Evolutionary conservation across 35 echinoderm and acorn worm genomes (phyloP), one percentile per base, ranked within the genome.

Genomic region (Ophioderma brevispina): DNA sequence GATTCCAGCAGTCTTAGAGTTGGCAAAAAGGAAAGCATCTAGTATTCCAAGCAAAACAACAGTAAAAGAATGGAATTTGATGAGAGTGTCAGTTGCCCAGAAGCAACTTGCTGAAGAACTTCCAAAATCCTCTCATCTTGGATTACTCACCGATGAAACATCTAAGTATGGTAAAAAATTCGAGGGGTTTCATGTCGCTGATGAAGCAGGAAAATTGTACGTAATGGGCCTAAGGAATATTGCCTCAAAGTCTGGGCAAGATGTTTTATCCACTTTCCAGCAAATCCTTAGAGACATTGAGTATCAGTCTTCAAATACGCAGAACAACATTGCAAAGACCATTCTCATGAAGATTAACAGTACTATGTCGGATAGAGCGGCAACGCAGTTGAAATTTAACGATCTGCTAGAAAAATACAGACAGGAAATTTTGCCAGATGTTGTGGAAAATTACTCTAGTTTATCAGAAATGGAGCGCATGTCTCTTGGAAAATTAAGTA

Each of bases 221-320:
- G 81, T 91, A 0, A 25, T 91, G n/a, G 89, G 89, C 32, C 34
- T 90, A 0, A 13, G 88, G 52, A 78, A 82, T 23, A 90, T 90
- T 40, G 33, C 36, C 13, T 80, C 89, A 1, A 85, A 91, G 46
- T 10, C 89, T 17, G 81, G 81, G 21, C 36, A 91, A 86, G 89
- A 91, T 91, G 76, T 86, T 28, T 46, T 91, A 33, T 8, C 32
- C 17, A 77, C 36, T 33, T 77, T 85, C 30, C 59, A 91, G 31
- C 56, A 78, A 14, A 91, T 91, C 17, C 75, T 91, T 35, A 1
- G 46, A 46, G 90, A 91, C 36, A 91, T 80, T 56, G 76, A 91
- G 31, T 33, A 91, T 17, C 21, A 85, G 2, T 76, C 75, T 37
- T 84, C 28, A 85, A 39, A n/a, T n/a, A n/a, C n/a, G n/a, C n/a